Evolutionary conservation across 64 coral and sea anemone genomes (phyloP).

Genomic region (Stichodactyla mertensii): DNA sequence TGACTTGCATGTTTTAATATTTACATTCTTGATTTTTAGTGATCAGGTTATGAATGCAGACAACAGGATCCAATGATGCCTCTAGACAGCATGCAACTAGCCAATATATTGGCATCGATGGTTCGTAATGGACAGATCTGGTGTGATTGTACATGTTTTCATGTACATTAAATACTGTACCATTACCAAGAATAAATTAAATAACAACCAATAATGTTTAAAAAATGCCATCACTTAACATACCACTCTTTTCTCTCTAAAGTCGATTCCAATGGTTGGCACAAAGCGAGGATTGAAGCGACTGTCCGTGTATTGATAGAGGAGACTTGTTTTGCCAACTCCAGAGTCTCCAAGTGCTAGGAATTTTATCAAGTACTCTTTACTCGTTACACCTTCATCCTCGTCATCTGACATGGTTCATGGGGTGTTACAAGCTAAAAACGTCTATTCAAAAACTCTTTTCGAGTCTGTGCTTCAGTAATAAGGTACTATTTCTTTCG

Average conservation of each 20-base stretch:
- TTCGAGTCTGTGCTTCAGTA: not conserved
- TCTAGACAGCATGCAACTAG: too few relatives aligned
- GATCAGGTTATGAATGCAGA: too few relatives aligned
- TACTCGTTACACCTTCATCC: constrained; percentile 8
- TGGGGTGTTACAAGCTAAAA: too few relatives aligned
- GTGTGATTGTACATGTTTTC: too few relatives aligned
- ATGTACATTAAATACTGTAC: not conserved
- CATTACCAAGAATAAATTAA: not conserved
- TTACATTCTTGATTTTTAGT: too few relatives aligned
- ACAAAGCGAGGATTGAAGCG: constrained; percentile 86
- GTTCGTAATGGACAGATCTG: too few relatives aligned
- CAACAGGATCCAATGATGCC: too few relatives aligned
- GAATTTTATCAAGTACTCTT: constrained; percentile 84
- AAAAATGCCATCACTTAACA: not conserved
- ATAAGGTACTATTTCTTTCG: not conserved
- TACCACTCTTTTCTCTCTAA: constrained; percentile 86
- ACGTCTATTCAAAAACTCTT: not conserved
- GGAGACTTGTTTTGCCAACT: constrained; percentile 83
- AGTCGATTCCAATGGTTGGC: constrained; percentile 89
- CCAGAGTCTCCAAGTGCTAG: constrained; percentile 85
- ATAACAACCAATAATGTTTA: too few relatives aligned
- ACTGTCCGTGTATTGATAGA: constrained; percentile 78
- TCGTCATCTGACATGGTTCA: constrained; percentile 25
- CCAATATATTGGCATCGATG: too few relatives aligned
- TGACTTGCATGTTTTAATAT: too few relatives aligned